phyloP scores from a whole-genome alignment of 64 coral and sea anemone genomes.

The Montipora foliosa region DNA sequence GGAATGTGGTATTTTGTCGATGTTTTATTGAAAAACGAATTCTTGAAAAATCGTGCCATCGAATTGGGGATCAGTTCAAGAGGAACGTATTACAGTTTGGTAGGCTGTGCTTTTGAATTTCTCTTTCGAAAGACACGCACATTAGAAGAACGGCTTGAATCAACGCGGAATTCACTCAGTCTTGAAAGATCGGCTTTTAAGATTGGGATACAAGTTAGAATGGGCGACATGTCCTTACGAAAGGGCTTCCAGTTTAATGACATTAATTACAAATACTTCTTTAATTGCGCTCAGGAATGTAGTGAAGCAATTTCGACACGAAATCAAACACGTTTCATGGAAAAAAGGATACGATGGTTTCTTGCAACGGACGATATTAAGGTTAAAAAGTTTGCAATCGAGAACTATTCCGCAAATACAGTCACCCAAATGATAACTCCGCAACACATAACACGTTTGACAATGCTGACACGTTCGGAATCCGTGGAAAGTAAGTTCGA shows the following conservation, averaged over 20 bases:
- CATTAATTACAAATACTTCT: slow-evolving; percentile 19
- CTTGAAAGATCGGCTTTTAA: neutral
- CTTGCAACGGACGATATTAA: slow-evolving; percentile 42
- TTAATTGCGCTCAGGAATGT: neutral
- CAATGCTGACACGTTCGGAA: neutral
- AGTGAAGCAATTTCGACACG: neutral
- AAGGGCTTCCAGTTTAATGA: neutral
- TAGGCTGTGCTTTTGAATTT: slow-evolving; percentile 63
- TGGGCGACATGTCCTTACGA: slow-evolving; percentile 17
- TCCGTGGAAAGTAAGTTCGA: slow-evolving; percentile 23
- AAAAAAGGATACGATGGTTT: slow-evolving; percentile 11
- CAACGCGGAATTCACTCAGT: slow-evolving; percentile 5
- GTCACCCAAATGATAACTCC: slow-evolving; percentile 48
- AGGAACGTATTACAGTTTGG: neutral
- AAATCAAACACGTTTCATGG: neutral
- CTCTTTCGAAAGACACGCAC: slow-evolving; percentile 31
- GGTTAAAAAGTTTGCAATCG: neutral
- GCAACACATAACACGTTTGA: slow-evolving; percentile 66
- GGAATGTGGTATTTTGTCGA: slow-evolving; percentile 45
- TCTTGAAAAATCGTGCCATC: neutral
- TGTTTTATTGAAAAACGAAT: slow-evolving; percentile 15
- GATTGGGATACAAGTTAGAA: slow-evolving; percentile 49
- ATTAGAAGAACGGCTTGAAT: neutral
- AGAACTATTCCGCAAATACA: slow-evolving; percentile 26
- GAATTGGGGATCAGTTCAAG: neutral